These are phyloP conservation scores for Pyrrhosoma nymphula DNA, from an alignment of 2,888 invertebrate species.

Conservation along the genomic window DNA sequence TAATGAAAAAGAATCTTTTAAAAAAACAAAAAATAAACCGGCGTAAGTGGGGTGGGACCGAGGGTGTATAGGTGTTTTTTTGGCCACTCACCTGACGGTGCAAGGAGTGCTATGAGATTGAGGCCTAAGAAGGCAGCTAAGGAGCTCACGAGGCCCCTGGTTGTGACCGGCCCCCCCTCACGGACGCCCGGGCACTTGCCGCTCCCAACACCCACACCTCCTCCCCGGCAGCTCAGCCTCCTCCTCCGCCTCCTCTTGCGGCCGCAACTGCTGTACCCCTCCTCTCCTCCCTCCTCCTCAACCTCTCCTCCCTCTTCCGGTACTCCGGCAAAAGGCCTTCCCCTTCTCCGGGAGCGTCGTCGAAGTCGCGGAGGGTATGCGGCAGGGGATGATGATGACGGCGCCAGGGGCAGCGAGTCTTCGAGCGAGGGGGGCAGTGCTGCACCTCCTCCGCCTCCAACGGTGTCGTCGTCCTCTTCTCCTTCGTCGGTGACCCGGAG, in stretches of 20 bases:
- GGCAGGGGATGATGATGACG: neutral
- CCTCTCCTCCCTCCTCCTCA: neutral
- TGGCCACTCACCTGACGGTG: slow-evolving; percentile 21
- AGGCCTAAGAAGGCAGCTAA: slow-evolving; percentile 41
- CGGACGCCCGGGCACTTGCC: neutral
- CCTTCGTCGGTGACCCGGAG: slow-evolving; percentile 69
- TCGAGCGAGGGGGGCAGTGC: neutral
- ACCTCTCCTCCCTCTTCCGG: neutral
- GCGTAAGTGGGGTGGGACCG: too few species aligned
- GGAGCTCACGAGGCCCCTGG: neutral
- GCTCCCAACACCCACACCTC: neutral
- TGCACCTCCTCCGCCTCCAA: neutral
- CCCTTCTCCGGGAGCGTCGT: neutral
- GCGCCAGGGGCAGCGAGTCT: neutral
- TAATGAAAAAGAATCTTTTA: too few species aligned
- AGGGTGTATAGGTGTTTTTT: too few species aligned
- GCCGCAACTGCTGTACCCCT: slow-evolving; percentile 4
- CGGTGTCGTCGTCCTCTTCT: neutral
- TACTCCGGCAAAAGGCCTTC: neutral
- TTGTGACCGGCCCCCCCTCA: neutral
- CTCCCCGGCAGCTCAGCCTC: neutral
- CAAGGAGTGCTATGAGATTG: slow-evolving; percentile 53
- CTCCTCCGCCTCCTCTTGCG: slow-evolving; percentile 4
- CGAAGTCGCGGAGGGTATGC: neutral
- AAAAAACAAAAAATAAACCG: too few species aligned